phyloP scores from a whole-genome alignment of 2,888 invertebrate genomes.

The Leptinotarsa tumamoca region DNA sequence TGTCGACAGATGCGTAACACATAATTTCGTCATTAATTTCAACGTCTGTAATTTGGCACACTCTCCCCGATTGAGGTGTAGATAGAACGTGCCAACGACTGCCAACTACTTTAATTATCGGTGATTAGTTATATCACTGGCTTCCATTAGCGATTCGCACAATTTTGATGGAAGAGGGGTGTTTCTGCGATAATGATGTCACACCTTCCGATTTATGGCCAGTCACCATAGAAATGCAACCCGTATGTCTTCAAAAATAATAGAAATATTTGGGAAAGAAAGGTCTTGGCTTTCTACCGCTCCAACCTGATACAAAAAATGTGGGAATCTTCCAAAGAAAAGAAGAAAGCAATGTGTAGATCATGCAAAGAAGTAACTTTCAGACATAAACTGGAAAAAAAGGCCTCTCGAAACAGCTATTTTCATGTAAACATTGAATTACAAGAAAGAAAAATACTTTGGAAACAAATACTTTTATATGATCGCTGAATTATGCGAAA shows the following conservation, averaged over 20 bases:
- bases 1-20: conserved; percentile 24
- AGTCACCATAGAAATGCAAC: background rate
- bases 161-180: background rate
- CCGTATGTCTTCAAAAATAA: background rate
- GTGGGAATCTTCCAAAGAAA: too few species aligned
- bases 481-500: too few species aligned
- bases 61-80: conserved; percentile 44
- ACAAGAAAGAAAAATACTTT: too few species aligned
- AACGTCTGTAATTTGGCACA: conserved; percentile 43
- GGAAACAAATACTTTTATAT: too few species aligned
- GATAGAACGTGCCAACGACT: conserved; percentile 47
- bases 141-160: conserved; percentile 12
- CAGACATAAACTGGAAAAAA: too few species aligned
- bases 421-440: too few species aligned
- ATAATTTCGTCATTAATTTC: conserved; percentile 38
- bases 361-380: too few species aligned
- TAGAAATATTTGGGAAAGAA: too few species aligned
- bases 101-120: conserved; percentile 48
- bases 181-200: conserved; percentile 7
- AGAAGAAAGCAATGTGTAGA: too few species aligned
- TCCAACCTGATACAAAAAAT: too few species aligned
- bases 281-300: too few species aligned
- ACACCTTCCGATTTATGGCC: conserved; percentile 14
- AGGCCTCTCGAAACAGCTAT: too few species aligned
- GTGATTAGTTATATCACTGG: conserved; percentile 41